These are phyloP conservation scores for Sciurus vulgaris DNA, from an alignment of 2,797 vertebrate species.

Conservation along the genomic window DNA sequence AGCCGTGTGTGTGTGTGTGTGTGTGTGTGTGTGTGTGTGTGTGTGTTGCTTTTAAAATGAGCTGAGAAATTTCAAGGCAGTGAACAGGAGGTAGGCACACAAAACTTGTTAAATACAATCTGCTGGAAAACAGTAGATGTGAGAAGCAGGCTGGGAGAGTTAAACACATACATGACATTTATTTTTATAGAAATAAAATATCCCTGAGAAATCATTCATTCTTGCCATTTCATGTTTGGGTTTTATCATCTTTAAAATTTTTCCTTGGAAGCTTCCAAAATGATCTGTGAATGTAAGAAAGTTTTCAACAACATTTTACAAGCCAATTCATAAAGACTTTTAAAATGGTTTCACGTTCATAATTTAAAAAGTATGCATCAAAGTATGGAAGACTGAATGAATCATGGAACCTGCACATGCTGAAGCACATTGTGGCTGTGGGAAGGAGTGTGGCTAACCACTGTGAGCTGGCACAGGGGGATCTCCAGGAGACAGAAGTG, in stretches of 20 bases:
- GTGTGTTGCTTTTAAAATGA: constrained; percentile 4
- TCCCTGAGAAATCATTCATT: constrained; percentile 62
- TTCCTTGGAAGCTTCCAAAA: constrained; percentile 60
- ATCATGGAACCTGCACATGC: rapidly evolving
- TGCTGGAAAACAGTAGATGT: constrained; percentile 39
- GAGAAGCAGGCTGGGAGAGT: constrained; percentile 54
- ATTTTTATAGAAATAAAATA: constrained; percentile 73
- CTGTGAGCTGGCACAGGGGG: too few relatives aligned
- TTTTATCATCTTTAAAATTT: constrained; percentile 69
- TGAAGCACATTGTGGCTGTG: background rate
- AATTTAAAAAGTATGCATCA: background rate
- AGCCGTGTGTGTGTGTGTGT: background rate
- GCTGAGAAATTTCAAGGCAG: constrained; percentile 63
- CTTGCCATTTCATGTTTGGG: constrained; percentile 71
- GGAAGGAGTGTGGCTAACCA: background rate
- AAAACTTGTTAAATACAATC: constrained; percentile 62
- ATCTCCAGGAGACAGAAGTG: background rate
- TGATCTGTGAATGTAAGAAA: constrained; percentile 8
- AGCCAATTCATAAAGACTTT: constrained; percentile 62
- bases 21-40: background rate
- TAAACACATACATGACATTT: constrained; percentile 65
- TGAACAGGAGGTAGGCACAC: constrained; percentile 52
- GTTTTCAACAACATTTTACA: background rate
- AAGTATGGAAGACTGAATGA: too few relatives aligned
- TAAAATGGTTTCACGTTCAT: constrained; percentile 8